Conservation (phyloP, 2,797 vertebrate genomes). For the Pyrrhura leucotis region DNA sequence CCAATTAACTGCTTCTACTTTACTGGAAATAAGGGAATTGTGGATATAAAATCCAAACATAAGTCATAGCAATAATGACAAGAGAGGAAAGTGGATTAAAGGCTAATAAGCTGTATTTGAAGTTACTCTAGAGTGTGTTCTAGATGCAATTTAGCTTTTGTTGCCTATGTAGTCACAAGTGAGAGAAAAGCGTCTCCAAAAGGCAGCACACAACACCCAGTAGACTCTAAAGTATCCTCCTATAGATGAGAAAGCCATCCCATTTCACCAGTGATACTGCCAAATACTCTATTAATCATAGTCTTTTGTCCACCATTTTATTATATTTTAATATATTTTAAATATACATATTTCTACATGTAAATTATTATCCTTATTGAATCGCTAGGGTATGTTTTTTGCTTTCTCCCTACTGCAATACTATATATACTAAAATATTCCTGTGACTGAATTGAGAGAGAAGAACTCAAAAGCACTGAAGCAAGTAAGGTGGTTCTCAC, state of each 20-base stretch:
- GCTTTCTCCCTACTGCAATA: neutral
- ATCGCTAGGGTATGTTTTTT: neutral
- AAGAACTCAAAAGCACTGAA: neutral
- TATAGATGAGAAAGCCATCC: neutral
- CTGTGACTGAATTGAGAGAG: neutral
- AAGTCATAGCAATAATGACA: neutral
- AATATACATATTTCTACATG: neutral
- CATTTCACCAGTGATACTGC: neutral
- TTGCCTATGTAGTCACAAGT: neutral
- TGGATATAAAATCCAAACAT: neutral
- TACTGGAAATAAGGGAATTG: neutral
- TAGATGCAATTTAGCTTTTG: neutral
- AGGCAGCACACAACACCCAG: neutral
- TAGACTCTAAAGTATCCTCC: neutral
- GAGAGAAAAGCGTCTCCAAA: neutral
- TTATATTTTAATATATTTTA: neutral
- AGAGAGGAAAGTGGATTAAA: neutral
- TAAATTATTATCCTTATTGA: neutral
- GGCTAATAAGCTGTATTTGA: conserved; percentile 1
- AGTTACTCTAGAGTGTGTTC: neutral
- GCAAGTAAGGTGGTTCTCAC: neutral
- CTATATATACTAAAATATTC: neutral
- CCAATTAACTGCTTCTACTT: neutral
- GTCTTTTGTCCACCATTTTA: neutral
- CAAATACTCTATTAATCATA: neutral